Conservation (phyloP, 2,113 vertebrate species). For the Miniopterus natalensis region DNA sequence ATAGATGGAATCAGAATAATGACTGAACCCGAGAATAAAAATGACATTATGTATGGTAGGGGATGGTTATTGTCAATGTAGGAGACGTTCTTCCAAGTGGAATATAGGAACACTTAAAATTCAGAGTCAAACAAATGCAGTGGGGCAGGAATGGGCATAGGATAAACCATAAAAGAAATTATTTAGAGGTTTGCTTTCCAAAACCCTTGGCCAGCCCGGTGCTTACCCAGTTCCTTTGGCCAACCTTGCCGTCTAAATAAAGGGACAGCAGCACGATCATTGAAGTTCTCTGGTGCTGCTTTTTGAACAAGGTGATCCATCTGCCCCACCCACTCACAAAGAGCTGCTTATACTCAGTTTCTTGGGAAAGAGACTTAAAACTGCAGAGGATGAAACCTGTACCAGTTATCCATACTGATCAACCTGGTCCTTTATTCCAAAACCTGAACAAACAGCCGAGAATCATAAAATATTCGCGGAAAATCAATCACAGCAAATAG, state of each 20-base stretch:
- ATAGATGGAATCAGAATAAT: background rate
- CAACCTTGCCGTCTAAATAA: background rate
- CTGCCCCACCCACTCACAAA: background rate
- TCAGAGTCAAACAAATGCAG: background rate
- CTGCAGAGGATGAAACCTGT: background rate
- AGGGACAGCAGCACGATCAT: background rate
- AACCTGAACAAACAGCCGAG: background rate
- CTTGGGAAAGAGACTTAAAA: background rate
- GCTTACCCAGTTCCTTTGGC: background rate
- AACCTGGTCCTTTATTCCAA: background rate
- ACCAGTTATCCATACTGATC: background rate
- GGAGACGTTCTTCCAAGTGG: background rate
- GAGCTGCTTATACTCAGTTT: background rate
- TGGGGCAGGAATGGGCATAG: background rate
- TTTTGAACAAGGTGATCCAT: background rate
- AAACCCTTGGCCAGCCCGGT: background rate
- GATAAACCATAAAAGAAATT: background rate
- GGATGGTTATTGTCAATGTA: background rate
- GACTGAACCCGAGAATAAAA: background rate
- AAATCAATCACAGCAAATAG: background rate
- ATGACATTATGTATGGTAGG: background rate
- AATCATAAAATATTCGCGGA: background rate
- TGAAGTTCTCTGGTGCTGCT: background rate
- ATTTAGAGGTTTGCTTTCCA: conserved; percentile 21
- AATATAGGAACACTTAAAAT: background rate